Evolutionary conservation across 2,888 invertebrate genomes (phyloP).

Genomic region (Andrena fulva): DNA sequence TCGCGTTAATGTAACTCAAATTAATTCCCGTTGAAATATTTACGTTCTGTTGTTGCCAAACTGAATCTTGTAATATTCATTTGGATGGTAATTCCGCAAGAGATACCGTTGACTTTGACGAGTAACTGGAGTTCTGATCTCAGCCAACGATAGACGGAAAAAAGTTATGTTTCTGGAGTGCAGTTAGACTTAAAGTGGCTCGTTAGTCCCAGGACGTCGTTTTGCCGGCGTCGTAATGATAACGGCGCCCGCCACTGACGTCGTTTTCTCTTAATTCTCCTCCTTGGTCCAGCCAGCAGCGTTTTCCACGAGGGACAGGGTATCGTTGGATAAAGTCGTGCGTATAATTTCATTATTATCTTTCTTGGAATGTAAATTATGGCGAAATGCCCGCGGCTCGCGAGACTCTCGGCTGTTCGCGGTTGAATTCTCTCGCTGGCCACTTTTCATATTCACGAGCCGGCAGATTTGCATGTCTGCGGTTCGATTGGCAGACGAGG

Average conservation of each 20-base stretch:
- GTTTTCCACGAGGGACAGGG: slow-evolving; percentile 10
- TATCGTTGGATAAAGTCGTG: slow-evolving; percentile 27
- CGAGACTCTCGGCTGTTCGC: not conserved
- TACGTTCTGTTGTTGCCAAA: not conserved
- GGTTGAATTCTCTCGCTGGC: slow-evolving; percentile 7
- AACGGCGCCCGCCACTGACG: slow-evolving; percentile 49
- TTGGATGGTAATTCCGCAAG: slow-evolving; percentile 14
- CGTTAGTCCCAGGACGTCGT: slow-evolving; percentile 60
- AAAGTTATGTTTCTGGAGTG: slow-evolving; percentile 55
- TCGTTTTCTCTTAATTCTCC: slow-evolving; percentile 54
- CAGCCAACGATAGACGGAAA: slow-evolving; percentile 46
- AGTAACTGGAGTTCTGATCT: slow-evolving; percentile 50
- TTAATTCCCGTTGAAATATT: no score
- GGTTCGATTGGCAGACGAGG: slow-evolving; percentile 2
- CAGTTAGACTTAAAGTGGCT: slow-evolving; percentile 64
- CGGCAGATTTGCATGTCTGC: not conserved
- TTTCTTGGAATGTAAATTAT: slow-evolving; percentile 17
- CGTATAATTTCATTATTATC: slow-evolving; percentile 45
- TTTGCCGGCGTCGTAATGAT: slow-evolving; percentile 51
- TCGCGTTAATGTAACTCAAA: not conserved
- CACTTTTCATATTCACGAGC: slow-evolving; percentile 18
- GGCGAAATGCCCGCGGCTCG: not conserved
- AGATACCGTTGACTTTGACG: slow-evolving; percentile 30
- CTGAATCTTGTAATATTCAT: slow-evolving; percentile 15
- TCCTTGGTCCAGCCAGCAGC: slow-evolving; percentile 35